These are phyloP conservation scores for Cyprinodon variegatus DNA, from an alignment of 2,113 vertebrate species.

Conservation along the genomic window DNA sequence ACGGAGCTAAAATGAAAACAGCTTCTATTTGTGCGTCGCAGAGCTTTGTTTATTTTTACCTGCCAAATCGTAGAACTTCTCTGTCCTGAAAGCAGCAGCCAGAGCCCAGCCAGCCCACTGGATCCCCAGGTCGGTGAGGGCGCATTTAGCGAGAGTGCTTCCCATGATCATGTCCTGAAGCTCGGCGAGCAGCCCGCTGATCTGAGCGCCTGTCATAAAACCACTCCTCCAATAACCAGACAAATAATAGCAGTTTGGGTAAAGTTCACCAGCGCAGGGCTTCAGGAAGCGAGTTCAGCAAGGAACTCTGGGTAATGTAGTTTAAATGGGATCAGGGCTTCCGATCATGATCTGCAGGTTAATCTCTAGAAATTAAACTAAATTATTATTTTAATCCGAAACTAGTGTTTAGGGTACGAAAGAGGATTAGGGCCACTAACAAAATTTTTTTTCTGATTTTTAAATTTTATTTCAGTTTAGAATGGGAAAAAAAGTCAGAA, in stretches of 20 bases:
- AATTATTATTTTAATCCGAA: not conserved
- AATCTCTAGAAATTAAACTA: not conserved
- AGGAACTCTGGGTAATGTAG: conserved; percentile 72
- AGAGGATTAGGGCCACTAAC: no score
- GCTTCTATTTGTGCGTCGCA: no score
- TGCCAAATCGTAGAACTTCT: conserved; percentile 84
- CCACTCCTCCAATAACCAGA: conserved; percentile 29
- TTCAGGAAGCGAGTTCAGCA: conserved; percentile 27
- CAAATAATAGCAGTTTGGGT: not conserved
- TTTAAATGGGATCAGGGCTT: conserved; percentile 9
- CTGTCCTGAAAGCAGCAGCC: conserved; percentile 74
- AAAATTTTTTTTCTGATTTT: no score
- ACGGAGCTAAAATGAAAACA: not conserved
- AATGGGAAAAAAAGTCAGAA: no score
- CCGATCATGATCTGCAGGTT: not conserved
- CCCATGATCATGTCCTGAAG: conserved; percentile 65
- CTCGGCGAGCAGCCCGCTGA: conserved; percentile 27
- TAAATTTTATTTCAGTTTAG: no score
- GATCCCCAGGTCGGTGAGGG: conserved; percentile 67
- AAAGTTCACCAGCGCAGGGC: conserved; percentile 62
- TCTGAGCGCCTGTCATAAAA: conserved; percentile 24
- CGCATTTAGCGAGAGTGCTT: conserved; percentile 67
- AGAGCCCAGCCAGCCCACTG: conserved; percentile 81
- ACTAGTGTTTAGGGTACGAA: not conserved
- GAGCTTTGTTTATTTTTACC: conserved; percentile 60